A percentile compares a stretch with the other conserved stretches of the same genome.
phyloP scores from a whole-genome alignment of 2,888 invertebrate species.

The Ennomos quercinarius region DNA sequence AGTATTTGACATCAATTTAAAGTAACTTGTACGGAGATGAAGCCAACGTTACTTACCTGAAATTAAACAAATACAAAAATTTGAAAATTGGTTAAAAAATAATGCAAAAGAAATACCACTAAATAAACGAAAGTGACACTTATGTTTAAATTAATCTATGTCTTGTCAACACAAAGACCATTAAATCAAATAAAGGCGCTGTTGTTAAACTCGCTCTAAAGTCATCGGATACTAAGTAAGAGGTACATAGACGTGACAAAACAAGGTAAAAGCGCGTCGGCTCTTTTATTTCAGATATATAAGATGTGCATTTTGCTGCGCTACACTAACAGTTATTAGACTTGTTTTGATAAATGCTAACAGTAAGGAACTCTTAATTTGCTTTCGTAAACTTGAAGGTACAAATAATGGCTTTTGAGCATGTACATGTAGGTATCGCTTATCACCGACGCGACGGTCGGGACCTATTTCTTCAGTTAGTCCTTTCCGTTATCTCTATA shows the following conservation, averaged over 20 bases:
- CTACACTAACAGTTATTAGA: neutral
- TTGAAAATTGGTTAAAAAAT: neutral
- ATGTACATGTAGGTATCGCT: no score
- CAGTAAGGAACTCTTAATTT: neutral
- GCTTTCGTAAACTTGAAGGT: no score
- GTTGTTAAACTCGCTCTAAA: slow-evolving; percentile 33
- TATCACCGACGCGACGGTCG: no score
- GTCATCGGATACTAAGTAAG: slow-evolving; percentile 46
- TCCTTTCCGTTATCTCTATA: no score
- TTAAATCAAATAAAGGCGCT: slow-evolving; percentile 42
- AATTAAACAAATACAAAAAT: slow-evolving; percentile 3
- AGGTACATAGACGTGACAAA: slow-evolving; percentile 47
- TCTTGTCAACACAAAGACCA: slow-evolving; percentile 19
- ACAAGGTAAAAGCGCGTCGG: slow-evolving; percentile 54
- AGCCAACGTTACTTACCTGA: slow-evolving; percentile 17
- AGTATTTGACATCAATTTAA: no score
- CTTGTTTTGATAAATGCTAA: slow-evolving; percentile 5
- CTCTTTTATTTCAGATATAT: slow-evolving; percentile 68
- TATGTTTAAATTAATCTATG: no score
- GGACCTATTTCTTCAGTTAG: no score
- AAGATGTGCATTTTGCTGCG: slow-evolving; percentile 46
- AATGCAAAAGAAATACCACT: neutral
- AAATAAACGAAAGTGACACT: neutral
- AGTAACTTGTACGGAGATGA: slow-evolving; percentile 2
- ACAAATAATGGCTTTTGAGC: no score